Evolutionary conservation across 2,113 vertebrate species (phyloP).

Genomic region (Neolamprologus caudopunctatus): DNA sequence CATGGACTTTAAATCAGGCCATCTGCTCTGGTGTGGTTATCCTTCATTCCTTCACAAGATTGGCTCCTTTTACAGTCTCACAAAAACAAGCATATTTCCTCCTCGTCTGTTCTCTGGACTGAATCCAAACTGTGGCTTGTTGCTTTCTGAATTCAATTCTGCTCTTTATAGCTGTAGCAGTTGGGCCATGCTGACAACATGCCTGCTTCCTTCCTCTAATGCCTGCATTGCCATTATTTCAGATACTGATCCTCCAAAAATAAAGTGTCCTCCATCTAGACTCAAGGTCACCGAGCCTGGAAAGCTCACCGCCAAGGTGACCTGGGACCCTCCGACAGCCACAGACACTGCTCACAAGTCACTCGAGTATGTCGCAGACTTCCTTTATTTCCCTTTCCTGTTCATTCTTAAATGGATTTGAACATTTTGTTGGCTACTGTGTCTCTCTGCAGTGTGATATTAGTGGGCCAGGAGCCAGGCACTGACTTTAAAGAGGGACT

Average conservation of each 20-base stretch:
- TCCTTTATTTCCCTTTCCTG: neutral
- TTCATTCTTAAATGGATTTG: neutral
- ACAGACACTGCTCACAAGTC: conserved; percentile 83
- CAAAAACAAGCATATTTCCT: conserved; percentile 18
- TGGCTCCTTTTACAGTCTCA: neutral
- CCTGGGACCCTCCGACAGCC: conserved; percentile 84
- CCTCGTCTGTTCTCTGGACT: neutral
- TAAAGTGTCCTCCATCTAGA: conserved; percentile 85
- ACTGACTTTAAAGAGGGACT: conserved; percentile 83
- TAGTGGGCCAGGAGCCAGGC: conserved; percentile 79
- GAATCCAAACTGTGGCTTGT: neutral
- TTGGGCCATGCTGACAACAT: neutral
- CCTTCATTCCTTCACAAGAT: neutral
- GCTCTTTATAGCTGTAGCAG: neutral
- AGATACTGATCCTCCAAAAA: conserved; percentile 92
- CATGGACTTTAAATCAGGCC: neutral
- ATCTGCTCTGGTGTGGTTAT: neutral
- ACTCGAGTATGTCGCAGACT: conserved; percentile 71
- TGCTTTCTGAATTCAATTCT: neutral
- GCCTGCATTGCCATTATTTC: conserved; percentile 8
- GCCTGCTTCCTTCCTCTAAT: neutral
- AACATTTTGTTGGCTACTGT: neutral
- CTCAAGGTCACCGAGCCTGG: conserved; percentile 86
- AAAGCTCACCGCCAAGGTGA: conserved; percentile 80
- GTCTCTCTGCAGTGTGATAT: conserved; percentile 70